Evolutionary conservation across 1,140 invertebrate species (phyloP).

Genomic region (Druon quercuslanigerum): DNA sequence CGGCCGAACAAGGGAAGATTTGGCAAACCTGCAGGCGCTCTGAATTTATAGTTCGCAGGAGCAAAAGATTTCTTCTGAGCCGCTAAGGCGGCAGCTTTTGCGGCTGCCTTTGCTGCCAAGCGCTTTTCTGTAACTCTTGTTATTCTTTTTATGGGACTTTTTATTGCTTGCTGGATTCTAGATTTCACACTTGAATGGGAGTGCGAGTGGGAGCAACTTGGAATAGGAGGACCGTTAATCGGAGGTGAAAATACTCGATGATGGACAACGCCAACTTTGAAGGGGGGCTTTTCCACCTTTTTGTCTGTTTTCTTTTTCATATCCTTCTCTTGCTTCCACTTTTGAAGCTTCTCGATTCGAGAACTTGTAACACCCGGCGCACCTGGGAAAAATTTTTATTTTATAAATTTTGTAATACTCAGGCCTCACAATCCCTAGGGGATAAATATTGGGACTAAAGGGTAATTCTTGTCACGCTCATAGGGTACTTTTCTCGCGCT

Average conservation of each 20-base stretch:
- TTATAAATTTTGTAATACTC: neutral
- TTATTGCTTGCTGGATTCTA: neutral
- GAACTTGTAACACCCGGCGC: constrained; percentile 22
- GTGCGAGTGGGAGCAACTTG: constrained; percentile 17
- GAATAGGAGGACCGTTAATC: constrained; percentile 7
- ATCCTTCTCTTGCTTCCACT: constrained; percentile 64
- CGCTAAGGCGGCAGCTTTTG: neutral
- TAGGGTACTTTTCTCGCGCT: too few relatives aligned
- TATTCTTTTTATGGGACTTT: constrained; percentile 49
- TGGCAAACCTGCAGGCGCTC: constrained; percentile 6
- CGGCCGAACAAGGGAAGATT: constrained; percentile 8
- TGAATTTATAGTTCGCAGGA: constrained; percentile 26
- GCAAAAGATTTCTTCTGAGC: constrained; percentile 30
- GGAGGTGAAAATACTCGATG: constrained; percentile 61
- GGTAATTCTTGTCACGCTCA: too few relatives aligned
- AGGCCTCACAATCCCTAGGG: too few relatives aligned
- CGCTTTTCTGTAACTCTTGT: constrained; percentile 65
- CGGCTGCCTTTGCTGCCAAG: constrained; percentile 53
- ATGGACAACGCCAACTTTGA: constrained; percentile 67
- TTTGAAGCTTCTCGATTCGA: constrained; percentile 46
- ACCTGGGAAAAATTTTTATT: neutral
- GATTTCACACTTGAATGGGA: neutral
- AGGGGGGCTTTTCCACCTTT: constrained; percentile 60
- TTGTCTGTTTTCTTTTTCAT: constrained; percentile 54
- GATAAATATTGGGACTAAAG: neutral